Conservation (phyloP, 1,140 invertebrate genomes). For the Papilio dardanus region DNA sequence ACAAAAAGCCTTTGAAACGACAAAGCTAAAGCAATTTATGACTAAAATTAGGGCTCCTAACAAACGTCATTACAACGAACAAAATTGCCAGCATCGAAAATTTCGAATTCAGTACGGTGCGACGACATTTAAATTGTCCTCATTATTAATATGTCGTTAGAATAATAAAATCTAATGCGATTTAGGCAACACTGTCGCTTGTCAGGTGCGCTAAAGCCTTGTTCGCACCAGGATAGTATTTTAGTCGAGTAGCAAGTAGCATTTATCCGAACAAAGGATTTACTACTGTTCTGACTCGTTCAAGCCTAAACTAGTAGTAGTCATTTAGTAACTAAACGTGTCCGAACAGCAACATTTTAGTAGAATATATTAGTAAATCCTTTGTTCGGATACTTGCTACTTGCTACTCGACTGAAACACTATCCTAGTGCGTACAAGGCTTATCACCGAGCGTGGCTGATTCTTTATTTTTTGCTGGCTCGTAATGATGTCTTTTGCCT, state of each 20-base stretch:
- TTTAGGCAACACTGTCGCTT: conserved; percentile 41
- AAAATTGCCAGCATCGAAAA: conserved; percentile 37
- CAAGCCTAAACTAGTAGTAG: too few relatives aligned
- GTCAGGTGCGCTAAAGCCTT: conserved; percentile 50
- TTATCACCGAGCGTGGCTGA: conserved; percentile 51
- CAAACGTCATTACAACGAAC: conserved; percentile 10
- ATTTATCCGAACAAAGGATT: too few relatives aligned
- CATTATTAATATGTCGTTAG: conserved; percentile 38
- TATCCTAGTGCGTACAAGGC: too few relatives aligned
- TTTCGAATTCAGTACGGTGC: conserved; percentile 25
- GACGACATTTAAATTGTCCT: conserved; percentile 37
- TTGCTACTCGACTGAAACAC: too few relatives aligned
- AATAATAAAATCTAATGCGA: conserved; percentile 39
- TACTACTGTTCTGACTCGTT: too few relatives aligned
- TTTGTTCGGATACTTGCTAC: too few relatives aligned
- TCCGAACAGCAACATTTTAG: too few relatives aligned
- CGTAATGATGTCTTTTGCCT: conserved; percentile 61
- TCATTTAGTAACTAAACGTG: too few relatives aligned
- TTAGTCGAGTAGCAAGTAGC: too few relatives aligned
- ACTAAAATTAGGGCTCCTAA: not conserved
- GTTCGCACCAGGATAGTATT: too few relatives aligned
- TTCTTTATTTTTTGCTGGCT: conserved; percentile 55
- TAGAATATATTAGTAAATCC: too few relatives aligned
- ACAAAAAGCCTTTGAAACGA: conserved; percentile 1
- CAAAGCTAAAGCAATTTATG: not conserved